These are phyloP conservation scores for Syngnathus floridae DNA, from an alignment of 2,113 vertebrate species.

Conservation along the genomic window DNA sequence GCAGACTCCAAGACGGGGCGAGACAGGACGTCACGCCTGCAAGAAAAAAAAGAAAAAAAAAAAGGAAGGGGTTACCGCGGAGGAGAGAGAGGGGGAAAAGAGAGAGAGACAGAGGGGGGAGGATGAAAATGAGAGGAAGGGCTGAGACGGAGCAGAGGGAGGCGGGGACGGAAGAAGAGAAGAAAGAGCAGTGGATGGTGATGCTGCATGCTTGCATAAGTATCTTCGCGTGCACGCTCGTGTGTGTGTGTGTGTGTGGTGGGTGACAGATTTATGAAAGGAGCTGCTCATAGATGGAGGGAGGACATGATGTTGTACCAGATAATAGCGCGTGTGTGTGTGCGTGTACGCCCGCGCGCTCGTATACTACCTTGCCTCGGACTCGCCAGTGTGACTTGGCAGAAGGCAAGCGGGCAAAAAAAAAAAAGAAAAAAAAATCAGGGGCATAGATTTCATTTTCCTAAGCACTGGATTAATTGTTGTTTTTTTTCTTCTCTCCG, in stretches of 20 bases:
- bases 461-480: constrained; percentile 53
- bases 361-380: constrained; percentile 39
- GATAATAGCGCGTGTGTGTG: constrained; percentile 52
- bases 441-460: constrained; percentile 50
- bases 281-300: constrained; percentile 51
- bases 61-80: neutral
- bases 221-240: constrained; percentile 36
- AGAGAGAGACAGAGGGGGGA: constrained; percentile 18
- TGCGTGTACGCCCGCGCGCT: constrained; percentile 3
- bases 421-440: constrained; percentile 52
- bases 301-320: constrained; percentile 49
- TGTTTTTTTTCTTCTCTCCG: constrained; percentile 26
- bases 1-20: constrained; percentile 44
- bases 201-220: constrained; percentile 62
- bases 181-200: constrained; percentile 53
- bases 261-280: constrained; percentile 68
- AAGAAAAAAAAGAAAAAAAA: constrained; percentile 20
- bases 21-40: constrained; percentile 55
- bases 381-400: constrained; percentile 66
- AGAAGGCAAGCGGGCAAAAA: constrained; percentile 53
- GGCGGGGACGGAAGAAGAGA: constrained; percentile 55
- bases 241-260: constrained; percentile 27
- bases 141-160: constrained; percentile 50
- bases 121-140: constrained; percentile 52
- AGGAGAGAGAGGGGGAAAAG: neutral